Evolutionary conservation across 2,797 vertebrate species (phyloP).

Genomic region (Coluber constrictor): DNA sequence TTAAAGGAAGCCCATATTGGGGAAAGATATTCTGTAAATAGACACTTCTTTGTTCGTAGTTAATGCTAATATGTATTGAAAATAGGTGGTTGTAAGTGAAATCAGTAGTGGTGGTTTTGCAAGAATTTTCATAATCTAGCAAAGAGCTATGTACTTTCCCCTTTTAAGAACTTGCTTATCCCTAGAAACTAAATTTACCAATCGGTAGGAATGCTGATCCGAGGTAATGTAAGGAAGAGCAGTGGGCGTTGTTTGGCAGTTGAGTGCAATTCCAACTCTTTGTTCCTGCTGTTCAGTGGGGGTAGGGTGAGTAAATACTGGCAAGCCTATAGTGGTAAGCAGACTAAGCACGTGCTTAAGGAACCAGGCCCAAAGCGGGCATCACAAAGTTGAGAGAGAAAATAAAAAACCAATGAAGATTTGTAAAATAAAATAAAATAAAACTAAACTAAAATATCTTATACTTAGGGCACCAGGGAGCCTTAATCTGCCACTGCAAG

Average conservation of each 20-base stretch:
- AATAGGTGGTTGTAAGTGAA: neutral
- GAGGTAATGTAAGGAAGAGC: neutral
- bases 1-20: neutral
- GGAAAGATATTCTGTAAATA: neutral
- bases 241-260: neutral
- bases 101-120: neutral
- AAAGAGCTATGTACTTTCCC: neutral
- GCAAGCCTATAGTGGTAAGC: neutral
- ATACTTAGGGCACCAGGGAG: too few relatives aligned
- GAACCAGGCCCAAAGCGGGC: too few relatives aligned
- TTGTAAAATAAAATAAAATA: too few relatives aligned
- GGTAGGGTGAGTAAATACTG: neutral
- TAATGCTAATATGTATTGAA: neutral
- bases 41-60: neutral
- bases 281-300: neutral
- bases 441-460: too few relatives aligned
- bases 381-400: too few relatives aligned
- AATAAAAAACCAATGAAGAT: too few relatives aligned
- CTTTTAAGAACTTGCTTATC: neutral
- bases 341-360: too few relatives aligned
- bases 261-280: neutral
- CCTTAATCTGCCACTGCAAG: neutral
- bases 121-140: neutral
- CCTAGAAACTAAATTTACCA: neutral
- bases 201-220: neutral